Evolutionary conservation across 2,113 vertebrate species (phyloP).

Genomic region (Merops nubicus): DNA sequence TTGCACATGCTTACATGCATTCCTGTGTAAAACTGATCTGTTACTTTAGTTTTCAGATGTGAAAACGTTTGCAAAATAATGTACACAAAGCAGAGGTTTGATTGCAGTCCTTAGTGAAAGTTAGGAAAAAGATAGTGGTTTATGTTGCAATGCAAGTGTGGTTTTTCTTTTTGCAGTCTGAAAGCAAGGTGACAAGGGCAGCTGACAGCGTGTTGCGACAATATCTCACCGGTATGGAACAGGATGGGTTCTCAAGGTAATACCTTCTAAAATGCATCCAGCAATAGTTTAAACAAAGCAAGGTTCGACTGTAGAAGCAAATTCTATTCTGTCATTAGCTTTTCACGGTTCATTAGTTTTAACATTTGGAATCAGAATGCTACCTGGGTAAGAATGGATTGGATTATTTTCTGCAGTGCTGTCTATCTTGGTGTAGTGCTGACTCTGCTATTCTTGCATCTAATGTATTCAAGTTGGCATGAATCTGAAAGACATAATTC

Average conservation of each 20-base stretch:
- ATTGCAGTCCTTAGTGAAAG: background rate
- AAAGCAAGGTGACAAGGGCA: background rate
- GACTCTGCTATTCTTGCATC: conserved; percentile 66
- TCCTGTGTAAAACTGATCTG: background rate
- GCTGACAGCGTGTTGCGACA: background rate
- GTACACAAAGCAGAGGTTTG: background rate
- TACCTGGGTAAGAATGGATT: conserved; percentile 22
- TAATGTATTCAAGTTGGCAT: conserved; percentile 71
- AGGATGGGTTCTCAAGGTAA: background rate
- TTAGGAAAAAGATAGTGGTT: background rate
- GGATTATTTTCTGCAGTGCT: conserved; percentile 57
- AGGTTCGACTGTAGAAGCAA: conserved; percentile 32
- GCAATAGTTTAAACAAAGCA: background rate
- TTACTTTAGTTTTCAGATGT: background rate
- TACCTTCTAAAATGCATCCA: background rate
- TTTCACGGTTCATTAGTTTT: conserved; percentile 32
- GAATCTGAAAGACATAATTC: conserved; percentile 68
- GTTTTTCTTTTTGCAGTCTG: background rate
- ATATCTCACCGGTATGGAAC: background rate
- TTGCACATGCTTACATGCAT: background rate
- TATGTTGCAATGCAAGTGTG: background rate
- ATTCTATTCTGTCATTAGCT: background rate
- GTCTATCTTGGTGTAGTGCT: conserved; percentile 70
- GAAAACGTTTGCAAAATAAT: background rate
- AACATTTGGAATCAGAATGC: conserved; percentile 4